Base-by-base conservation (phyloP, 1,140 invertebrate genomes). In the Apocrypta bakeri region DNA sequence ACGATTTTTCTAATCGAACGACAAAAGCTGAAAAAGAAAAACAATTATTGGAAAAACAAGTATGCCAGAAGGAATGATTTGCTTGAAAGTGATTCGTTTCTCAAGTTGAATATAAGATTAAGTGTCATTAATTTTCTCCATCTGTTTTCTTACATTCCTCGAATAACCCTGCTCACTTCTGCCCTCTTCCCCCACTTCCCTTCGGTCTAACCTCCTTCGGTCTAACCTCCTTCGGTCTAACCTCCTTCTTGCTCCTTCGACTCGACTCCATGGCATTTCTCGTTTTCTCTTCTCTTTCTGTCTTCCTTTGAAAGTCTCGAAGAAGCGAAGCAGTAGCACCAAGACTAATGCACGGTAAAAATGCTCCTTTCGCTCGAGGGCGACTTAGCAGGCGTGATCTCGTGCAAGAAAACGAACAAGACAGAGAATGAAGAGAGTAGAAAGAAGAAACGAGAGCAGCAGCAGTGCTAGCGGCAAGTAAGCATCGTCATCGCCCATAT, bases 81-180 rank as follows among this genome's bases (percentile, higher is more conserved):
- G 68, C 42, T 37, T 63, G 63, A 64, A 66, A 66, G 31, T 77
- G 75, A 56, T 66, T 69, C 77, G 24, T 74, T 64, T 48, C 24
- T 81, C 17, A 14, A 64, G 21, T 73, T 40, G 27, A 17, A 12
- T n/a, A n/a, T 25, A 82, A 82, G 64, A 76, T 82, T 82, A 69
- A 82, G 56, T 69, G 40, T 21, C 73, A 82, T 76, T 69, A 76
- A 82, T 82, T 73, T 76, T 64, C 71, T 12, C 31, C 48, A 73
- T 72, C 37, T 40, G 56, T 64, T 73, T 80, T 80, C 69, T 73
- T n/a, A 33, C 64, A 17, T 69, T 77, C 31, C 37, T 66, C 48
- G 42, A 21, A 56, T 56, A 56, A 56, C 6, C 48, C 48, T 17
- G 4, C 48, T 56, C 14, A 29, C 68, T 25, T 31, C 8, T n/a